phyloP scores from a whole-genome alignment of 1,140 invertebrate genomes.

The Triops longicaudatus region DNA sequence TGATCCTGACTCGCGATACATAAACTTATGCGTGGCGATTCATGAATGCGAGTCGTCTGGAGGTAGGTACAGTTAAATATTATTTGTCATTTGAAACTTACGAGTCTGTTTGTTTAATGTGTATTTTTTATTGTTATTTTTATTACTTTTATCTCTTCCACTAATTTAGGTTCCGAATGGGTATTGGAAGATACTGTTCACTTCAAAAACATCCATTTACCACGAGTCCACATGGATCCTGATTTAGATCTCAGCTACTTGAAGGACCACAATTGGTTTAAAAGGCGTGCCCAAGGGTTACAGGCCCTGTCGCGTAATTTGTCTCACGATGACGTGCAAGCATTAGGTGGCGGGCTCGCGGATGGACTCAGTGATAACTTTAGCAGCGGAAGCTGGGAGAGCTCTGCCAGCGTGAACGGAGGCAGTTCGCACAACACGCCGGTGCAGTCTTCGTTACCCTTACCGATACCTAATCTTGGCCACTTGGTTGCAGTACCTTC shows the following conservation, averaged over 20 bases:
- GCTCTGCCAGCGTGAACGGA: background rate
- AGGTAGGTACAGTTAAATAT: conserved; percentile 47
- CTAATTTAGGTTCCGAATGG: conserved; percentile 84
- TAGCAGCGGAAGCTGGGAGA: background rate
- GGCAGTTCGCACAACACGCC: background rate
- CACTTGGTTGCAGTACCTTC: conserved; percentile 74
- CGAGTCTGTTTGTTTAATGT: conserved; percentile 22
- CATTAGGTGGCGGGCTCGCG: background rate
- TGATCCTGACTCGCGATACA: conserved; percentile 68
- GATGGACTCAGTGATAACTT: background rate
- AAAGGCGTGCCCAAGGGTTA: conserved; percentile 60
- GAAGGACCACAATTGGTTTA: conserved; percentile 66
- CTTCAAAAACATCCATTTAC: conserved; percentile 75
- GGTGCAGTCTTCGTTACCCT: conserved; percentile 22
- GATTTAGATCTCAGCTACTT: conserved; percentile 73
- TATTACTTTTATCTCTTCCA: too few species aligned
- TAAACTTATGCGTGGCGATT: conserved; percentile 91
- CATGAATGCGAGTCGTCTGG: conserved; percentile 99
- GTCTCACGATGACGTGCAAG: conserved; percentile 47
- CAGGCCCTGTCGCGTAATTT: conserved; percentile 59
- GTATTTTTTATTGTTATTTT: too few species aligned
- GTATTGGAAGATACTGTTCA: conserved; percentile 95
- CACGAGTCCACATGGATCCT: conserved; percentile 66
- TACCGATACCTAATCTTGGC: conserved; percentile 39
- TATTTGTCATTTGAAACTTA: conserved; percentile 18